A percentile compares a stretch with the other conserved stretches of the same genome.
Evolutionary conservation across 2,113 vertebrate genomes (phyloP).

Genomic region (Sylvilagus bachmani): DNA sequence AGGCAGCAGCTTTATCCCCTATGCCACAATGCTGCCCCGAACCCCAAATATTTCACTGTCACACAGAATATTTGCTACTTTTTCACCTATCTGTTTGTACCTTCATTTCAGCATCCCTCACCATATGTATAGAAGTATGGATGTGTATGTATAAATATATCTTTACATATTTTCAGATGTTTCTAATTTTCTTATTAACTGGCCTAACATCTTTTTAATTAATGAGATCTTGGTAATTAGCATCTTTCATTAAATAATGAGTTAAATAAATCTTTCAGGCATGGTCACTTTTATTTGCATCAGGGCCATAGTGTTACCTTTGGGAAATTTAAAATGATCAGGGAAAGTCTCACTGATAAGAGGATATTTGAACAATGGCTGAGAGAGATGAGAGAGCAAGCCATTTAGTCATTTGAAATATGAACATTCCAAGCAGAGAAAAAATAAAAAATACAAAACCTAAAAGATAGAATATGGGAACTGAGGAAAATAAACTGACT

Average conservation of each 20-base stretch:
- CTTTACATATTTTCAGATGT: background rate
- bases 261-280: background rate
- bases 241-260: background rate
- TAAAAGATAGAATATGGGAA: background rate
- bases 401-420: background rate
- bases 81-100: background rate
- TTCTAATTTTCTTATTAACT: background rate
- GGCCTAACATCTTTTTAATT: background rate
- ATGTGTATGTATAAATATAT: background rate
- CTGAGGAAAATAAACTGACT: background rate
- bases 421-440: background rate
- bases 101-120: background rate
- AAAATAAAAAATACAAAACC: background rate
- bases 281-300: background rate
- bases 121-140: background rate
- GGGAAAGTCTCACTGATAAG: background rate
- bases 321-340: background rate
- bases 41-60: background rate
- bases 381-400: background rate
- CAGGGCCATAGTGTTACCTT: background rate
- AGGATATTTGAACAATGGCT: background rate
- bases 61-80: background rate
- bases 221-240: background rate
- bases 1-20: too few relatives aligned
- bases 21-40: too few relatives aligned